Evolutionary conservation across 2,888 invertebrate species (phyloP), one percentile per base, ranked within the genome.

Genomic region (Morpho deidamia): DNA sequence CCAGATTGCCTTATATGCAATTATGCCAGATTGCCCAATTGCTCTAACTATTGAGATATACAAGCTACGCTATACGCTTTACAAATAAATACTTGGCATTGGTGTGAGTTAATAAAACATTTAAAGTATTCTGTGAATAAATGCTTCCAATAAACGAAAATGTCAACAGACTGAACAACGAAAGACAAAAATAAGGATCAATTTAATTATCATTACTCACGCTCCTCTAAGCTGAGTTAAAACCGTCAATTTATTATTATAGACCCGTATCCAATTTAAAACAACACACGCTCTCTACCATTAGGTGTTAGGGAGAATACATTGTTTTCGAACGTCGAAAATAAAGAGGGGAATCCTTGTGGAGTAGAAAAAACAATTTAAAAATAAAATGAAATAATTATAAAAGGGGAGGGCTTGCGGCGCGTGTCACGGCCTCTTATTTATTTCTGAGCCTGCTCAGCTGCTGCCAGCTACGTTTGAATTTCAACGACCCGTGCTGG

Each of bases 221-320:
- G 72, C 78, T 70, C 69, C 69, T 69, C 71, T 78, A 79, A 85
- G 81, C 83, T 76, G 72, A 73, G 80, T 83, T 83, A 85, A 87
- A 83, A 81, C 88, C 83, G 78, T 81, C 88, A 81, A 88, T 89
- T 88, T 86, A 87, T 89, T 87, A 87, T 86, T 83, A 84, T 81
- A 81, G 80, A 82, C 89, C 88, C 88, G 89, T 89, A 89, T 88
- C 88, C 85, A 86, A 89, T 88, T 88, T 89, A 84, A 88, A 89
- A 88, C 85, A 88, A 87, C 83, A 86, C 81, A 79, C 81, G 82
- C 61, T 55, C 58, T 56, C 48, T 37, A 51, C 76, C 81, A 83
- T 83, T 81, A 78, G 76, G 73, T 72, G 73, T 72, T 76, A 60
- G 63, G 84, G 77, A 48, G 79, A 72, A 66, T 64, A 76, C 78